Conservation (phyloP, 37 sponge, comb jelly and placozoan species). For the Diacarnus erythraeanus region DNA sequence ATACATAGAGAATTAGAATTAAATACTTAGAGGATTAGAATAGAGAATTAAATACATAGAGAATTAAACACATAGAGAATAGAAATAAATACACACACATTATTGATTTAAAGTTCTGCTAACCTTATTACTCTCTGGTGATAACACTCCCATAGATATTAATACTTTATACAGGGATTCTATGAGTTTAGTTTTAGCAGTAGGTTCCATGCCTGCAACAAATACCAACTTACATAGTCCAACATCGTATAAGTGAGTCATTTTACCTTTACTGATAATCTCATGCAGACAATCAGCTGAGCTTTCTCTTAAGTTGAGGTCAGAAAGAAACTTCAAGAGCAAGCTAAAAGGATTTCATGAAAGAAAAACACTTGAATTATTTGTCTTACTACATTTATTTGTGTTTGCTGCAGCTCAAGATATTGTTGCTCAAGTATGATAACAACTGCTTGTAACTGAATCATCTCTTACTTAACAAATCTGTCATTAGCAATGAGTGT, state of each 20-base stretch:
- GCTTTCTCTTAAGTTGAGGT: constrained; percentile 59
- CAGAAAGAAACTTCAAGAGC: constrained; percentile 69
- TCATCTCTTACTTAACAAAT: constrained; percentile 44
- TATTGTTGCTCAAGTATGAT: no score
- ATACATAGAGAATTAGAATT: no score
- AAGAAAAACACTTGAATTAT: no score
- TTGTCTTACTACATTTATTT: no score
- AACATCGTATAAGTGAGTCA: no score
- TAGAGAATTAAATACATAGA: not conserved
- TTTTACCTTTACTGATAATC: constrained; percentile 81
- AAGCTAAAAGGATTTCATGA: no score
- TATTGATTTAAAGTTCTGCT: not conserved
- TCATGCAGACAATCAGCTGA: constrained; percentile 76
- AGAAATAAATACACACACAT: no score
- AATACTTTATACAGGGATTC: constrained; percentile 70
- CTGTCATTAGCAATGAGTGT: constrained; percentile 78
- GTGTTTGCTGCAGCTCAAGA: no score
- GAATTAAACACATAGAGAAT: not conserved
- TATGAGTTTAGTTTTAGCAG: constrained; percentile 67
- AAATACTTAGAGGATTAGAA: no score
- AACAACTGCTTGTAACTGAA: not conserved
- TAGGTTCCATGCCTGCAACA: constrained; percentile 84
- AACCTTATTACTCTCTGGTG: not conserved
- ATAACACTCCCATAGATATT: constrained; percentile 47
- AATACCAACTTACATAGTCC: not conserved